Evolutionary conservation across 2,797 vertebrate species (phyloP).

Genomic region (Danio kyathit): DNA sequence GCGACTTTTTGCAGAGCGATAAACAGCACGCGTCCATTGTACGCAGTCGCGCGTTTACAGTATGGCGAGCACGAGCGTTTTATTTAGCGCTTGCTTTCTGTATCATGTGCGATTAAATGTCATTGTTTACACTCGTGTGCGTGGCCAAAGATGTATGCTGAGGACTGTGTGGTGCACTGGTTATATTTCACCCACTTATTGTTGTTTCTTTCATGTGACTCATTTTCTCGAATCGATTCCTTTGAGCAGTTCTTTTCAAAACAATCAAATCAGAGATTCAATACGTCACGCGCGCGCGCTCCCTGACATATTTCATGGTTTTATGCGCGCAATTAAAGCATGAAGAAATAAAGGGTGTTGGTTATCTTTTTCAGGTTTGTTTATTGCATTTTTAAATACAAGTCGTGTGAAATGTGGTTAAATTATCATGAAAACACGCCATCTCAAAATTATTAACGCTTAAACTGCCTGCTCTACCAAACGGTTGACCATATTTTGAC

Average conservation of each 20-base stretch:
- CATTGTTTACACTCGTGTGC: constrained; percentile 62
- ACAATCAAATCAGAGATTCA: background rate
- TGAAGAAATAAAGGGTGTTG: background rate
- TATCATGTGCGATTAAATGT: background rate
- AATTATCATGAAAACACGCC: background rate
- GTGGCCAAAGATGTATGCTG: constrained; percentile 53
- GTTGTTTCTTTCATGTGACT: background rate
- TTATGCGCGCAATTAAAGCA: background rate
- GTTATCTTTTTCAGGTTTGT: too few relatives aligned
- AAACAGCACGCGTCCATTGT: background rate
- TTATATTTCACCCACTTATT: constrained; percentile 11
- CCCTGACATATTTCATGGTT: background rate
- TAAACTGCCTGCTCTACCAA: too few relatives aligned
- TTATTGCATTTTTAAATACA: background rate
- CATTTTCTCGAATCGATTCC: constrained; percentile 8
- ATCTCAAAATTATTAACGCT: too few relatives aligned
- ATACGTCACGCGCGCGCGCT: background rate
- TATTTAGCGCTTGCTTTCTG: background rate
- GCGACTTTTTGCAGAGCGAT: background rate
- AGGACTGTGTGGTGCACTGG: constrained; percentile 27
- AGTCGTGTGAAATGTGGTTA: background rate
- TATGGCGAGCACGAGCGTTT: background rate
- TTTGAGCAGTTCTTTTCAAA: background rate
- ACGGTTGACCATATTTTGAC: too few relatives aligned
- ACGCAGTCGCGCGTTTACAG: constrained; percentile 15